Base-by-base conservation (phyloP, 2,113 vertebrate species). In the Zosterops japonicus region DNA sequence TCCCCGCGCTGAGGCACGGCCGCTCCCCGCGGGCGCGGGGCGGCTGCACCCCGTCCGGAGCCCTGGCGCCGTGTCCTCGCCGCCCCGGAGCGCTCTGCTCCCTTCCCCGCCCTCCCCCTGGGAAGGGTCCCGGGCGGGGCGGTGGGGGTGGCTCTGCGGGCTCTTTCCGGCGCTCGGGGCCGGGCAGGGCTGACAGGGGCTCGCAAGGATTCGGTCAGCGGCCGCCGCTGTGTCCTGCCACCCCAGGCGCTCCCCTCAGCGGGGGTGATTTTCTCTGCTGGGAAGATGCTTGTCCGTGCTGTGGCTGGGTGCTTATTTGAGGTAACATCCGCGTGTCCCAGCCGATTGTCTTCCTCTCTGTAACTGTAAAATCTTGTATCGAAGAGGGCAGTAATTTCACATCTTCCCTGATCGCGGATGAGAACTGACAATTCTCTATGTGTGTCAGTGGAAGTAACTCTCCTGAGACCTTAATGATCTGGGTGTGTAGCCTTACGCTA, bases 391-490 rank as follows among this genome's bases (percentile, higher is more conserved):
- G 36, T 61, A 27, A 24, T 70, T 84, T 44, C 39, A 3, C 11
- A 0, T 68, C 6, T 41, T 11, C 14, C 8, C 5, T 0, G 3
- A 12, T 24, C 46, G 9, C 19, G 42, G 59, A 3, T 57, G 67
- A 42, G 42, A 68, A 14, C n/a, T 28, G 65, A 15, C n/a, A 31
- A 0, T 64, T 56, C 25, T 23, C 0, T 24, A 1, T 20, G 16
- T 23, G 42, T 41, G 29, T 63, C 27, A 14, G 20, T 49, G 47
- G 36, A n/a, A 67, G 15, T 25, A 67, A 53, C 3, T 1, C 39
- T 78, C 14, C 17, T 2, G 56, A 70, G 80, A 56, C 46, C 31
- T 60, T 59, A 16, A 3, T 8, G 23, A 1, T 19, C 29, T 42
- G 19, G 16, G 2, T 20, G 9, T 8, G 29, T n/a, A 7, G 44